Evolutionary conservation across 2,113 vertebrate genomes (phyloP).

Genomic region (Nipponia nippon): DNA sequence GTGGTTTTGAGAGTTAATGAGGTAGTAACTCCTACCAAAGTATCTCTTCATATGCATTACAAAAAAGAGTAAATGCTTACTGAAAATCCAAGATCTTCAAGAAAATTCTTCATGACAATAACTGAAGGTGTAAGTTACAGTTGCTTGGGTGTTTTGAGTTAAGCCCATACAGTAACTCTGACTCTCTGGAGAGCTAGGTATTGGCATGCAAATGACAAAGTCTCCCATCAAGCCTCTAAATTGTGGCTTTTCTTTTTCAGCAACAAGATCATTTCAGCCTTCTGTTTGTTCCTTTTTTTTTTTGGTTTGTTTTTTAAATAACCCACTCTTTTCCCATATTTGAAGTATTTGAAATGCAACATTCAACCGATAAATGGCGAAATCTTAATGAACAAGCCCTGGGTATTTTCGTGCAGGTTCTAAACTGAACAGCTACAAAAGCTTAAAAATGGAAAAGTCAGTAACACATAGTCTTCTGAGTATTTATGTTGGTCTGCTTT

Average conservation of each 20-base stretch:
- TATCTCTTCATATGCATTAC: background rate
- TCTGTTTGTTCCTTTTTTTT: background rate
- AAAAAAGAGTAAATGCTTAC: background rate
- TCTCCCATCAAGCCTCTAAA: background rate
- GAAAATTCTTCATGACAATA: background rate
- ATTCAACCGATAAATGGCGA: background rate
- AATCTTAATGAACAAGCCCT: background rate
- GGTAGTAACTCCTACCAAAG: background rate
- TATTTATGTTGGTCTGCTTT: background rate
- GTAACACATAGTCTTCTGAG: background rate
- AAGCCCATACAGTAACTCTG: background rate
- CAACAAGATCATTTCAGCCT: background rate
- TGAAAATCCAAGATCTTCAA: background rate
- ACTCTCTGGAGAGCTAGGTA: background rate
- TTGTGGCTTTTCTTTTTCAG: background rate
- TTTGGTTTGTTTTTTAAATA: background rate
- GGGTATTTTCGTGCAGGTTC: background rate
- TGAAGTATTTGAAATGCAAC: background rate
- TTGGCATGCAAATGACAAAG: background rate
- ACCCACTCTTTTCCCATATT: background rate
- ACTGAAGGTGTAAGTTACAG: background rate
- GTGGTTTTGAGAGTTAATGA: background rate
- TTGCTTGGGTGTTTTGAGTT: background rate
- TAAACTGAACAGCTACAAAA: background rate
- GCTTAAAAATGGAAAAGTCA: background rate